Evolutionary conservation across 1,140 invertebrate genomes (phyloP).

Genomic region (Vanessa tameamea): DNA sequence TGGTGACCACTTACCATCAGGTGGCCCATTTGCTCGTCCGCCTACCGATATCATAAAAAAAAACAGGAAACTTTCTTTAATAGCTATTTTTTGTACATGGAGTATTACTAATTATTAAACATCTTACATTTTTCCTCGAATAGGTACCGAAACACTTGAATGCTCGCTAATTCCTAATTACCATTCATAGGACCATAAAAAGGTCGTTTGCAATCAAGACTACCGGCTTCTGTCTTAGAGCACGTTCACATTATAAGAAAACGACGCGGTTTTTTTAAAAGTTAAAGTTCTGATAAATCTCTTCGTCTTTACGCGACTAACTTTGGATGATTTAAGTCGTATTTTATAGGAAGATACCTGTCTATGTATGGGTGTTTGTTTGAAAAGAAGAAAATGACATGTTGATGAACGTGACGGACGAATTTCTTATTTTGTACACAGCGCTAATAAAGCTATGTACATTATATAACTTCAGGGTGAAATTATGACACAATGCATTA

Average conservation of each 20-base stretch:
- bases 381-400: too few species aligned
- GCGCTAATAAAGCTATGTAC: too few species aligned
- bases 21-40: too few species aligned
- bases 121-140: constrained; percentile 1
- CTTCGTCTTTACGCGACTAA: not conserved
- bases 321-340: too few species aligned
- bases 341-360: too few species aligned
- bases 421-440: too few species aligned
- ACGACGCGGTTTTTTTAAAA: constrained; percentile 2
- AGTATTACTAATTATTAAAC: not conserved
- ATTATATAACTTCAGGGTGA: too few species aligned
- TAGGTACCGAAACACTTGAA: constrained; percentile 21
- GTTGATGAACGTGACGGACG: too few species aligned
- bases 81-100: not conserved
- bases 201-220: constrained; percentile 42
- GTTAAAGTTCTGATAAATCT: not conserved
- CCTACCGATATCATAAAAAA: too few species aligned
- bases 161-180: constrained; percentile 43
- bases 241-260: constrained; percentile 8
- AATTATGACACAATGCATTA: too few species aligned
- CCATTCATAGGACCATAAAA: constrained; percentile 51
- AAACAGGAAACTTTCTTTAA: not conserved
- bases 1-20: too few species aligned
- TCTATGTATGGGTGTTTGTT: too few species aligned
- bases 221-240: constrained; percentile 23